Evolutionary conservation across 2,113 vertebrate genomes (phyloP).

Genomic region (Xiphorhynchus elegans): DNA sequence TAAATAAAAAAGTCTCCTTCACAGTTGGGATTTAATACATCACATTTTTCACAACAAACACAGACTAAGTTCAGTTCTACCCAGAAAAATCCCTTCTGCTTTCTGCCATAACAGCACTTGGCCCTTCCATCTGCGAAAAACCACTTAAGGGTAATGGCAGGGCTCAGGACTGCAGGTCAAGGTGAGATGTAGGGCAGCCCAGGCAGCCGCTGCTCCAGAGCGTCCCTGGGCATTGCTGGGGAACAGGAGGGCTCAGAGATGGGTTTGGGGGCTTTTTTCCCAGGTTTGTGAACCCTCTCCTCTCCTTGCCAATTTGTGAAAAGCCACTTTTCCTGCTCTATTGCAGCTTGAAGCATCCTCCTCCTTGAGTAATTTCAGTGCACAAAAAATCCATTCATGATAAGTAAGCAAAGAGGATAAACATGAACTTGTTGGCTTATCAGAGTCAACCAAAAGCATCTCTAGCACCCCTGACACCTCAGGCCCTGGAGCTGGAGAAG

Average conservation of each 20-base stretch:
- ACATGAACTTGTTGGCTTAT: background rate
- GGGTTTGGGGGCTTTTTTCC: accelerated
- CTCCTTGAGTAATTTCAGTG: accelerated
- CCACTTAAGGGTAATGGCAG: background rate
- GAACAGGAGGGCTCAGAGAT: background rate
- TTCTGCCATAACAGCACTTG: background rate
- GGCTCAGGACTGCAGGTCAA: background rate
- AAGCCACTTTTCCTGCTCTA: background rate
- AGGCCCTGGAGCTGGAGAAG: background rate
- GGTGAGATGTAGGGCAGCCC: background rate
- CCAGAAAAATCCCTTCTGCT: background rate
- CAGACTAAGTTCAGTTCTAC: background rate
- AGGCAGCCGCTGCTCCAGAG: background rate
- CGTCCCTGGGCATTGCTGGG: background rate
- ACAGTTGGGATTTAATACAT: background rate
- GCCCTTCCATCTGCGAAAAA: background rate
- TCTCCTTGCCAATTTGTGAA: background rate
- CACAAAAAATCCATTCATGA: background rate
- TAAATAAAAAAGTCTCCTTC: background rate
- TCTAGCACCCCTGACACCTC: background rate
- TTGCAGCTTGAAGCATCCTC: background rate
- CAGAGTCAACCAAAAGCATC: background rate
- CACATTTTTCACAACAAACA: background rate
- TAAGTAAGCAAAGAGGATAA: background rate
- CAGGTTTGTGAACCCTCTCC: background rate